Evolutionary conservation across 2,888 invertebrate genomes (phyloP), one percentile per base, ranked within the genome.

Genomic region (Aphidoletes aphidimyza): DNA sequence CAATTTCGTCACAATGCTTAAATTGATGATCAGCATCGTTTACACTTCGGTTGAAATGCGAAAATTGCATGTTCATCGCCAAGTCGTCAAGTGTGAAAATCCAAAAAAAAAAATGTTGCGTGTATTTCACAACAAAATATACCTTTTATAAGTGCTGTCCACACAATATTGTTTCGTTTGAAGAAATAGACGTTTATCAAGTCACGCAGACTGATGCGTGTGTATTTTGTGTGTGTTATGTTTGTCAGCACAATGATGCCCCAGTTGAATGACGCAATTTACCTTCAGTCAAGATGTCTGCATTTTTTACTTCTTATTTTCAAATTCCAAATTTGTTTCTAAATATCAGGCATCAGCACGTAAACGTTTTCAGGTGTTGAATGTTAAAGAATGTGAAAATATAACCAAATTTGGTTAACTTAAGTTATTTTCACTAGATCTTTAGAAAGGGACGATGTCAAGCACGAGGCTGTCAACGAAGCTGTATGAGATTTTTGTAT

Each of bases 391-490:
- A n/a, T n/a, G n/a, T n/a, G n/a, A n/a, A n/a, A n/a, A n/a, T n/a
- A n/a, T n/a, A n/a, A n/a, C n/a, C n/a, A n/a, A n/a, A n/a, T n/a
- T 30, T 69, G 69, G 30, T n/a, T n/a, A n/a, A n/a, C n/a, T n/a
- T n/a, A n/a, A n/a, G n/a, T n/a, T n/a, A n/a, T n/a, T n/a, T n/a
- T n/a, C n/a, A n/a, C n/a, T n/a, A n/a, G n/a, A n/a, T n/a, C n/a
- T n/a, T n/a, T n/a, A n/a, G n/a, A n/a, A n/a, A 69, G 69, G 3
- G 69, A 14, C 30, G 30, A 69, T 69, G 69, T 69, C 69, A 69
- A 69, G 69, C 69, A 69, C 69, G 30, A 69, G 69, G 69, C 30
- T 69, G 30, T 69, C 34, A 69, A 69, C 30, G 30, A 69, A 30
- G 30, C 69, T 69, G 26, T 30, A 69, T 34, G 69, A n/a, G n/a